Conservation (phyloP, 1,140 invertebrate genomes). For the Lamellibrachia luymesi region DNA sequence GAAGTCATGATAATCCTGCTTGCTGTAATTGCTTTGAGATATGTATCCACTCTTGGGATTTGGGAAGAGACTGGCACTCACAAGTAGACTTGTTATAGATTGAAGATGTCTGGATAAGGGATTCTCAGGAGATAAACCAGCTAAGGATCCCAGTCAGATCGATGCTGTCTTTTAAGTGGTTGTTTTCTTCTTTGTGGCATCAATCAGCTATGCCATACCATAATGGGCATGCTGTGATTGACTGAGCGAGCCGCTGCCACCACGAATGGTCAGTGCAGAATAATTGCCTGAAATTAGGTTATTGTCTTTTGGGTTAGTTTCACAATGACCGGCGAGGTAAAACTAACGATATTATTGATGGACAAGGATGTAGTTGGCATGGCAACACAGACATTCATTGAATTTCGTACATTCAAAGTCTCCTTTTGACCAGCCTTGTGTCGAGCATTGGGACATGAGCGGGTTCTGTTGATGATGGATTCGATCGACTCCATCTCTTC, state of each 20-base stretch:
- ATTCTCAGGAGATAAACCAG: neutral
- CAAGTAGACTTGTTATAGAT: neutral
- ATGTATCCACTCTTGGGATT: neutral
- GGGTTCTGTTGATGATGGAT: neutral
- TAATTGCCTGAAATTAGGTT: constrained; percentile 1
- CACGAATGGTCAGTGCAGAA: neutral
- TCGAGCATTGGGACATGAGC: neutral
- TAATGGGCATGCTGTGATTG: neutral
- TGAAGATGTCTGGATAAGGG: neutral
- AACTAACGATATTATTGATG: neutral
- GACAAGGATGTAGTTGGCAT: neutral
- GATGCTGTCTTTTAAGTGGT: neutral
- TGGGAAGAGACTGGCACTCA: neutral
- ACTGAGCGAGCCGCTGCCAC: neutral
- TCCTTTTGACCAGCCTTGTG: neutral
- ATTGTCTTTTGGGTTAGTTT: neutral
- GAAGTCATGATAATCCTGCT: neutral
- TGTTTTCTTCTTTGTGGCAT: neutral
- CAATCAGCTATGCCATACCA: neutral
- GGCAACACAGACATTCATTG: neutral
- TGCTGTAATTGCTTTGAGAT: neutral
- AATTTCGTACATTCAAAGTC: neutral
- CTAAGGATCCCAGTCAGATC: neutral
- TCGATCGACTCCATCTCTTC: neutral
- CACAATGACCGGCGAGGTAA: neutral